Conservation (phyloP, 2,888 invertebrate species). For the Sturmia bella region DNA sequence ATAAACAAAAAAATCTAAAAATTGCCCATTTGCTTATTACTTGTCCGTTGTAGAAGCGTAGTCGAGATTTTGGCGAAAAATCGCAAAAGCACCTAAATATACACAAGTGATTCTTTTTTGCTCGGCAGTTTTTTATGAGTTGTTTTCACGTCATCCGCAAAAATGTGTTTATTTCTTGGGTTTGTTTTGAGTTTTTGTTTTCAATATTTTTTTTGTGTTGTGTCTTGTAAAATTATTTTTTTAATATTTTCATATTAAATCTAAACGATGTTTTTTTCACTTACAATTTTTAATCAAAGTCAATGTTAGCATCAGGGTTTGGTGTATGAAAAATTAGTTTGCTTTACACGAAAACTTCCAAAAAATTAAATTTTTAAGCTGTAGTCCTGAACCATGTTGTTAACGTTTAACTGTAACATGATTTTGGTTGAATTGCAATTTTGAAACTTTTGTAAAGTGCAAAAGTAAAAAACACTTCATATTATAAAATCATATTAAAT, state of each 20-base stretch:
- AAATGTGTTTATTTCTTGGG: constrained; percentile 37
- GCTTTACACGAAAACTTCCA: too few species aligned
- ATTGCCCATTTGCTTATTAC: constrained; percentile 53
- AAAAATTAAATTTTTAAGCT: too few species aligned
- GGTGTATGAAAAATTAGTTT: too few species aligned
- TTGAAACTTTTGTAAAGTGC: too few species aligned
- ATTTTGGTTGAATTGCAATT: too few species aligned
- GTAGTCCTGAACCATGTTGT: too few species aligned
- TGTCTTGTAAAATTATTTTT: constrained; percentile 18
- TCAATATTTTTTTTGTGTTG: constrained; percentile 47
- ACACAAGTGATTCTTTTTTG: constrained; percentile 28
- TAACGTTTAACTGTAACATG: too few species aligned
- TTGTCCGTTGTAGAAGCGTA: constrained; percentile 40
- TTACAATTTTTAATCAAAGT: constrained; percentile 48
- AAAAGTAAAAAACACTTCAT: too few species aligned
- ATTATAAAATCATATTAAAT: too few species aligned
- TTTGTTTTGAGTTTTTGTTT: constrained; percentile 22
- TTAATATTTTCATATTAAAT: background rate
- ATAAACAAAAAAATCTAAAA: constrained; percentile 51
- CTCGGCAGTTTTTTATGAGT: constrained; percentile 56
- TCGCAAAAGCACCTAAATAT: constrained; percentile 14
- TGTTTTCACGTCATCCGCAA: constrained; percentile 56
- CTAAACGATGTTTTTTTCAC: constrained; percentile 70
- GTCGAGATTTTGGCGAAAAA: constrained; percentile 40
- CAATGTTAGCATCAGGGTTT: constrained; percentile 47